These are phyloP conservation scores for Gila orcuttii DNA, from an alignment of 2,113 vertebrate genomes.

Conservation along the genomic window DNA sequence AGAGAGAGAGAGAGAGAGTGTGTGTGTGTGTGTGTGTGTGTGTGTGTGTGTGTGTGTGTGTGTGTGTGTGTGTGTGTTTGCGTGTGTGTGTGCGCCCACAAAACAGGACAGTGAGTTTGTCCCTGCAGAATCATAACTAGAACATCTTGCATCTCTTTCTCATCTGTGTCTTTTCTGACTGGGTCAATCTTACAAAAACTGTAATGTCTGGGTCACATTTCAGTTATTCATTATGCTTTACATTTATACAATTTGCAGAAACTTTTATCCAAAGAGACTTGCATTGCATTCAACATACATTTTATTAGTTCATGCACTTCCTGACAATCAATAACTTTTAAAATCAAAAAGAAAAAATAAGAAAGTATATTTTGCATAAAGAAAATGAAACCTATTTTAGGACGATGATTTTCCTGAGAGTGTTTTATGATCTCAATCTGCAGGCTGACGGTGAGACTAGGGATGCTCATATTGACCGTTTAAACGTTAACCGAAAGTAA, in stretches of 20 bases:
- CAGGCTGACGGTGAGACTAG: no score
- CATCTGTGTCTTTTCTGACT: background rate
- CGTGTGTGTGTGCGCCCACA: background rate
- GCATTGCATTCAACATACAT: background rate
- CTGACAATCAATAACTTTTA: background rate
- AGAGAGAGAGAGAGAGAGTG: no score
- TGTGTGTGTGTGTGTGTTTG: background rate
- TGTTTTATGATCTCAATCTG: background rate
- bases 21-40: no score
- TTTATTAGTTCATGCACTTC: background rate
- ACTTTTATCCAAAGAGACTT: background rate
- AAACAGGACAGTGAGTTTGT: slow-evolving; percentile 40
- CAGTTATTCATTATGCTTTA: background rate
- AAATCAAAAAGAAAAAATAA: background rate
- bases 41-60: background rate
- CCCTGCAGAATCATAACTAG: slow-evolving; percentile 16
- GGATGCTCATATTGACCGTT: no score
- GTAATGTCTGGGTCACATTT: background rate
- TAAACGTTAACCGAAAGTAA: no score
- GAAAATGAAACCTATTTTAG: background rate
- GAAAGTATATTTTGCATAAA: background rate
- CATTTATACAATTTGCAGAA: background rate
- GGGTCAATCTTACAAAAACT: slow-evolving; percentile 33
- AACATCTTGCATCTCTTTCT: slow-evolving; percentile 41
- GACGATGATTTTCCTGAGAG: background rate